Percentiles rank a stretch among this genome's conserved stretches.
These are phyloP conservation scores for Philopotamus ludificatus DNA, from an alignment of 1,140 invertebrate genomes.

Conservation along the genomic window DNA sequence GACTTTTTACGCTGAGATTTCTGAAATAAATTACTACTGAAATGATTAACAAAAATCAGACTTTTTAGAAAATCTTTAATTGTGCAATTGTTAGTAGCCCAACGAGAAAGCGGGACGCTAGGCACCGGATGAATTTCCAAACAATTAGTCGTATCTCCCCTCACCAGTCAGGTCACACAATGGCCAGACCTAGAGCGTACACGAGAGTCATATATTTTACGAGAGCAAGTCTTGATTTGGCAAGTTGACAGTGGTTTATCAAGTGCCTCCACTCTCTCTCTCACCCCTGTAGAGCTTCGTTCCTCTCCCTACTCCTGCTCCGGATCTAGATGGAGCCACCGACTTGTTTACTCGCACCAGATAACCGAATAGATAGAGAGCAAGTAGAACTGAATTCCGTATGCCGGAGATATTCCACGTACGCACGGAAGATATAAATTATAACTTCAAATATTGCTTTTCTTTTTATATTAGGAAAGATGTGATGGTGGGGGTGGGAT, in stretches of 20 bases:
- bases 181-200: neutral
- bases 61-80: too few species aligned
- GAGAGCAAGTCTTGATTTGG: slow-evolving; percentile 7
- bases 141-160: too few species aligned
- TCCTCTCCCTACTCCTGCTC: too few species aligned
- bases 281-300: neutral
- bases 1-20: too few species aligned
- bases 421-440: neutral
- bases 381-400: neutral
- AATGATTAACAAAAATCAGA: too few species aligned
- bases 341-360: neutral
- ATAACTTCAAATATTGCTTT: neutral
- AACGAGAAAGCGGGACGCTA: too few species aligned
- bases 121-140: too few species aligned
- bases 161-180: neutral
- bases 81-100: too few species aligned
- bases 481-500: too few species aligned
- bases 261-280: neutral
- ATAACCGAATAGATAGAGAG: neutral
- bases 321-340: too few species aligned
- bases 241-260: slow-evolving; percentile 18
- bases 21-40: too few species aligned
- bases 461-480: too few species aligned
- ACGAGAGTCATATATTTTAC: neutral
- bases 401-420: neutral